phyloP scores from a whole-genome alignment of 2,113 vertebrate genomes.

The Porphyrio hochstetteri region DNA sequence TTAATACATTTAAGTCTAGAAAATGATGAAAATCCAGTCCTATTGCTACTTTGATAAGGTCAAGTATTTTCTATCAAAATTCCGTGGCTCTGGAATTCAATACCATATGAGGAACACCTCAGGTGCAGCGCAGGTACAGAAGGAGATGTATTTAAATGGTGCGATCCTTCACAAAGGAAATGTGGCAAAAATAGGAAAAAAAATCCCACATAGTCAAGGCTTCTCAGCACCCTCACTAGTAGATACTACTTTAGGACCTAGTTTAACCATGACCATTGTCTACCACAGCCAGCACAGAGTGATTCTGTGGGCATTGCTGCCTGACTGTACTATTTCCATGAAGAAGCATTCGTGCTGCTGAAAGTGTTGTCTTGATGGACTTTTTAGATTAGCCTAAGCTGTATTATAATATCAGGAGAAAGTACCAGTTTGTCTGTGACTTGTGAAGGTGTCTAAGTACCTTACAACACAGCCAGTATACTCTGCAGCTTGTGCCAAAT shows the following conservation, averaged over 20 bases:
- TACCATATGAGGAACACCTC: neutral
- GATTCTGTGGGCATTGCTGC: neutral
- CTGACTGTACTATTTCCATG: neutral
- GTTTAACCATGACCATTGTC: neutral
- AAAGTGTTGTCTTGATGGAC: neutral
- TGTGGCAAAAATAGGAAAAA: neutral
- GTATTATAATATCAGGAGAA: neutral
- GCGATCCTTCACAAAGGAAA: neutral
- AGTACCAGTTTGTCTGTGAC: neutral
- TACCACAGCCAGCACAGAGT: neutral
- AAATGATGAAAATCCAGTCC: slow-evolving; percentile 56
- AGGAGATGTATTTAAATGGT: neutral
- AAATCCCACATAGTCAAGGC: neutral
- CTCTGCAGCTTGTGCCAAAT: neutral
- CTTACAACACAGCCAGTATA: neutral
- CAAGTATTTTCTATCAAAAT: neutral
- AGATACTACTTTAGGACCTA: neutral
- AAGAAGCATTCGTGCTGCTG: neutral
- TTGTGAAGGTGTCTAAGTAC: neutral
- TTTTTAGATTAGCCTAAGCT: neutral
- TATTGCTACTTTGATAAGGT: slow-evolving; percentile 41
- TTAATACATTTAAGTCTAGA: slow-evolving; percentile 34
- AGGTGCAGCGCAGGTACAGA: neutral
- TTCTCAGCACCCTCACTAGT: neutral
- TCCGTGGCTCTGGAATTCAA: slow-evolving; percentile 6